Evolutionary conservation across 2,888 invertebrate genomes (phyloP).

Genomic region (Cheilosia vulpina): DNA sequence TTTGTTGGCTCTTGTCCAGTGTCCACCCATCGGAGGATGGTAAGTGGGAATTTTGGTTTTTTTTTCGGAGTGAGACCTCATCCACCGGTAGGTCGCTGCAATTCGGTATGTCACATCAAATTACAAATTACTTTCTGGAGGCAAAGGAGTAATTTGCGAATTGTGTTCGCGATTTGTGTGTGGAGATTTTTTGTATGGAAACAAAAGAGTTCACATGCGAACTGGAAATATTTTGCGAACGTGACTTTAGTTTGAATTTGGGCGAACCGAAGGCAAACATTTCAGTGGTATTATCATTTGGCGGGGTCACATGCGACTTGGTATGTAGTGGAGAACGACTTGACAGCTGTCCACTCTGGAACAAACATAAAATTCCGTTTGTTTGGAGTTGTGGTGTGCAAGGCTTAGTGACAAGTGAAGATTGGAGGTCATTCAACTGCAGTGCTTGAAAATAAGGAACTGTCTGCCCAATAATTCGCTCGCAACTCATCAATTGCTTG

Average conservation of each 20-base stretch:
- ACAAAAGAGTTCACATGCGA: conserved; percentile 52
- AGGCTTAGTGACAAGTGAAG: too few species aligned
- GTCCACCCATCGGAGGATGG: conserved; percentile 23
- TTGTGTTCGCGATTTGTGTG: conserved; percentile 35
- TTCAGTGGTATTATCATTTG: too few species aligned
- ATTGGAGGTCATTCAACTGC: too few species aligned
- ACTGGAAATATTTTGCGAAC: conserved; percentile 13
- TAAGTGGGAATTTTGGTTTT: conserved; percentile 9
- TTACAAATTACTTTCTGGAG: conserved; percentile 62
- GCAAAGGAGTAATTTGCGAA: conserved; percentile 54
- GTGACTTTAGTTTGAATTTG: background rate
- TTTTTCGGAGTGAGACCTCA: conserved; percentile 34
- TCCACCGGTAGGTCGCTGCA: conserved; percentile 56
- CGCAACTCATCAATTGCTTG: too few species aligned
- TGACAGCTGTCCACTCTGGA: too few species aligned
- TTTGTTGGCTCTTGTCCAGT: background rate
- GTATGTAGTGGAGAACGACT: too few species aligned
- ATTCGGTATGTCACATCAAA: conserved; percentile 71
- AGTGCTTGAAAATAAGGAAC: too few species aligned
- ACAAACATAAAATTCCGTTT: too few species aligned
- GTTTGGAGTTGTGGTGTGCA: too few species aligned
- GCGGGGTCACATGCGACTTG: too few species aligned
- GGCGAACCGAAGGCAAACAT: background rate
- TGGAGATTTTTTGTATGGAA: conserved; percentile 12
- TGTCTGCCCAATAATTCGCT: too few species aligned